Base-by-base conservation (phyloP, 1,140 invertebrate genomes). In the Drosophila truncata region DNA sequence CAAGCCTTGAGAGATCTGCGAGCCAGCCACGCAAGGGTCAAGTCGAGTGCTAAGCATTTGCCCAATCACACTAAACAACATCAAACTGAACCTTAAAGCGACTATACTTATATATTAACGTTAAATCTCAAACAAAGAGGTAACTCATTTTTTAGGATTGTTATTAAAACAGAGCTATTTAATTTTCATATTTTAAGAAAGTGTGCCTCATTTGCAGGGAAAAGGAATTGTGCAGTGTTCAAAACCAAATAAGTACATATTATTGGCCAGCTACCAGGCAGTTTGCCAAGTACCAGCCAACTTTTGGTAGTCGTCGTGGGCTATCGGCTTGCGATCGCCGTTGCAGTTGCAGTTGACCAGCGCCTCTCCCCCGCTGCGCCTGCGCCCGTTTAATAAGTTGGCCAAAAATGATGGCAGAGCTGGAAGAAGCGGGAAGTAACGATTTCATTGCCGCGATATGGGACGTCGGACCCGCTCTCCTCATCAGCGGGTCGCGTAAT, bases 371-470 rank as follows among this genome's bases (percentile, higher is more conserved):
- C 73, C 63, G 70, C 69, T 57, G 77, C 54, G 76, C 75, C 64
- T 47, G 77, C 77, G 61, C 70, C 41, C 49, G 49, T 47, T 55
- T 61, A 81, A 65, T 62, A 78, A 72, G 55, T 23, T 18, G 58
- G 46, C 41, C 37, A 23, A 31, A 47, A 20, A n/a, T 29, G 18
- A 18, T 8, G 31, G 35, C 4, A 29, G n/a, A 33, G 23, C n/a
- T 42, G 69, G 20, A n/a, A 29, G 8, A n/a, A 29, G 8, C 27
- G 62, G 69, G 39, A 35, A 13, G 20, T 11, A 42, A 31, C 67
- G 74, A 83, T 82, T 82, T 66, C 61, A 63, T 59, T 71, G 62
- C 62, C 46, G 72, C 78, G 82, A 86, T 86, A 87, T 76, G 84
- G 63, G 29, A 50, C 52, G 77, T 31, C 59, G 25, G 42, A 54